Percentiles rank a stretch among this genome's conserved stretches.
Evolutionary conservation across 1,140 invertebrate genomes (phyloP).

Genomic region (Zaprionus camerounensis): DNA sequence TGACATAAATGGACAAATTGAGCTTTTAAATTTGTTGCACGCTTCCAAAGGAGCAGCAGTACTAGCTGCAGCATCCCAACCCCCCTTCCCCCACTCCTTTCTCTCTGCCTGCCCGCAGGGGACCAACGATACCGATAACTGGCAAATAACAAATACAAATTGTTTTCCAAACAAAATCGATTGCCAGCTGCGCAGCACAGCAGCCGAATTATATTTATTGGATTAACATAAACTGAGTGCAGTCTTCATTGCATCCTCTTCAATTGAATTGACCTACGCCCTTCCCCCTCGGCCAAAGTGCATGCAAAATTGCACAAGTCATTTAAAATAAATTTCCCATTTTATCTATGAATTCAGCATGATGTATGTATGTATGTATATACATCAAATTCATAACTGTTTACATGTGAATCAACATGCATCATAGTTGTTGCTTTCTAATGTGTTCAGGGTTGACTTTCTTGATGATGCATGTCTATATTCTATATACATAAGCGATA

Average conservation of each 20-base stretch:
- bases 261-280: neutral
- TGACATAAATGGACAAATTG: conserved; percentile 83
- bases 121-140: conserved; percentile 57
- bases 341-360: neutral
- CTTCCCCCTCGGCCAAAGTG: too few species aligned
- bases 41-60: conserved; percentile 29
- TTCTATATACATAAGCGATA: too few species aligned
- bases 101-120: neutral
- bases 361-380: too few species aligned
- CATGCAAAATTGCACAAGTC: neutral
- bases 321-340: neutral
- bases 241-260: conserved; percentile 35
- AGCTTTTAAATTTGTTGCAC: conserved; percentile 80
- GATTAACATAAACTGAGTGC: conserved; percentile 73
- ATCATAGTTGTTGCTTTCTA: too few species aligned
- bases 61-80: conserved; percentile 26
- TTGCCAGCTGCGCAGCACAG: conserved; percentile 51
- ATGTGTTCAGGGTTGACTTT: too few species aligned
- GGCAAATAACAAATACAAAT: conserved; percentile 70
- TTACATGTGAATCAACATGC: too few species aligned
- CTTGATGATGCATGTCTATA: too few species aligned
- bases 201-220: conserved; percentile 67
- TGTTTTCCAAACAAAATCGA: conserved; percentile 80
- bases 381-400: too few species aligned
- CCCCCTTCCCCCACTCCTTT: neutral